phyloP scores from a whole-genome alignment of 2,888 invertebrate genomes.

The Coenonympha glycerion region DNA sequence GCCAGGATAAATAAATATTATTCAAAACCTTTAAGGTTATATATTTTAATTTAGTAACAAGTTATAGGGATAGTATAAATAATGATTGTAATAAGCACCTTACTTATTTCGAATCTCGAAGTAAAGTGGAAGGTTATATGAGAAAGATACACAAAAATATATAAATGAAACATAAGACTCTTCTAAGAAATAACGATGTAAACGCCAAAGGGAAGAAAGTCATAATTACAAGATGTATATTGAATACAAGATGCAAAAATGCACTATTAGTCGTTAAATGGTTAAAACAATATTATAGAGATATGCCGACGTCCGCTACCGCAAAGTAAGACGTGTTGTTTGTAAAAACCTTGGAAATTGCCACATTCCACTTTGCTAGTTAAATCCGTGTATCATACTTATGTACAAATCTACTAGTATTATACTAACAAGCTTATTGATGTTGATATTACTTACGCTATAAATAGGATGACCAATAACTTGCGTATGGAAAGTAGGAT shows the following conservation, averaged over 20 bases:
- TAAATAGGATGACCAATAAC: not conserved
- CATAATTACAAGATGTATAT: no score
- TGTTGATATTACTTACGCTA: conserved; percentile 42
- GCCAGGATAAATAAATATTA: no score
- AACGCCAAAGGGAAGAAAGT: no score
- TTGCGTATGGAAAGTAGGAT: not conserved
- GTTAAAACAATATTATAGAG: conserved; percentile 8
- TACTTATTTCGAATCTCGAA: no score
- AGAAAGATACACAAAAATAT: no score
- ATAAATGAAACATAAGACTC: no score
- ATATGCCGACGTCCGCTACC: conserved; percentile 3
- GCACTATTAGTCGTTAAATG: not conserved
- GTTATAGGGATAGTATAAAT: no score
- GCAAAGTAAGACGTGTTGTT: conserved; percentile 13
- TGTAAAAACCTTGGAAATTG: conserved; percentile 10
- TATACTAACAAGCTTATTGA: conserved; percentile 41
- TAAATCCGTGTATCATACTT: not conserved
- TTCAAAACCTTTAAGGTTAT: no score
- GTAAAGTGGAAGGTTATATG: no score
- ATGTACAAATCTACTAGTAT: conserved; percentile 22
- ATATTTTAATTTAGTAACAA: no score
- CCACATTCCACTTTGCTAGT: conserved; percentile 6
- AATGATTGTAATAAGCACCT: no score
- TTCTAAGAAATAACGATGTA: no score
- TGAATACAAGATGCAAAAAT: not conserved